Conservation (phyloP, 2,888 invertebrate genomes). For the Polylopha cassiicola region DNA sequence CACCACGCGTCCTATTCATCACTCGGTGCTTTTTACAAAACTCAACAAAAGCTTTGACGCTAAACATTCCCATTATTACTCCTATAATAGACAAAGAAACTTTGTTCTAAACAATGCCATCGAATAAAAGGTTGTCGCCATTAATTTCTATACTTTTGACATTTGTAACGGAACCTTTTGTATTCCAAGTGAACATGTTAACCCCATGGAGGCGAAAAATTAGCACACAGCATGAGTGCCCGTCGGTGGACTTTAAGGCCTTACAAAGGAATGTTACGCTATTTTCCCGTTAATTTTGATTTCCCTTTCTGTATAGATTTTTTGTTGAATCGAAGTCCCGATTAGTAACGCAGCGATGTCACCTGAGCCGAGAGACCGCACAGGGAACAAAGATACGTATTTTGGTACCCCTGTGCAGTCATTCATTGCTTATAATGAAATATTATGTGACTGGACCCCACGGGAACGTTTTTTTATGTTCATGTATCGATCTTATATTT, state of each 20-base stretch:
- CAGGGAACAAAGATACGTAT: constrained; percentile 62
- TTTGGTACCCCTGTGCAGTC: constrained; percentile 57
- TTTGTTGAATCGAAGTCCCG: constrained; percentile 44
- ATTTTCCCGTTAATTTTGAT: constrained; percentile 46
- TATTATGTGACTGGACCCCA: constrained; percentile 60
- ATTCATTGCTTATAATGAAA: constrained; percentile 66
- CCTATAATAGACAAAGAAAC: constrained; percentile 70
- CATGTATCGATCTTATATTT: constrained; percentile 41
- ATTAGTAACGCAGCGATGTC: constrained; percentile 70
- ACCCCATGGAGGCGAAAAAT: constrained; percentile 59
- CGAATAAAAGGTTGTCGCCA: constrained; percentile 71
- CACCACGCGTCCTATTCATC: constrained; percentile 68
- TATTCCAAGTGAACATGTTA: constrained; percentile 44
- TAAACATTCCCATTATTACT: constrained; percentile 74
- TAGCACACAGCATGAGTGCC: constrained; percentile 59
- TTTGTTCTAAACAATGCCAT: constrained; percentile 63
- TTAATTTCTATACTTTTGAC: constrained; percentile 72
- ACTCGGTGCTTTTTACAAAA: constrained; percentile 53
- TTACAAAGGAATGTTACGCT: constrained; percentile 44
- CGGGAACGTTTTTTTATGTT: constrained; percentile 57
- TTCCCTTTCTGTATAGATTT: constrained; percentile 54
- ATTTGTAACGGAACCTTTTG: constrained; percentile 68
- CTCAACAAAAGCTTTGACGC: constrained; percentile 66
- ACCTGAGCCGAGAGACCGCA: constrained; percentile 72
- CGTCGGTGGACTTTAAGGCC: constrained; percentile 35